These are phyloP conservation scores for Saiga tatarica DNA, from an alignment of 2,113 vertebrate genomes.

Conservation along the genomic window DNA sequence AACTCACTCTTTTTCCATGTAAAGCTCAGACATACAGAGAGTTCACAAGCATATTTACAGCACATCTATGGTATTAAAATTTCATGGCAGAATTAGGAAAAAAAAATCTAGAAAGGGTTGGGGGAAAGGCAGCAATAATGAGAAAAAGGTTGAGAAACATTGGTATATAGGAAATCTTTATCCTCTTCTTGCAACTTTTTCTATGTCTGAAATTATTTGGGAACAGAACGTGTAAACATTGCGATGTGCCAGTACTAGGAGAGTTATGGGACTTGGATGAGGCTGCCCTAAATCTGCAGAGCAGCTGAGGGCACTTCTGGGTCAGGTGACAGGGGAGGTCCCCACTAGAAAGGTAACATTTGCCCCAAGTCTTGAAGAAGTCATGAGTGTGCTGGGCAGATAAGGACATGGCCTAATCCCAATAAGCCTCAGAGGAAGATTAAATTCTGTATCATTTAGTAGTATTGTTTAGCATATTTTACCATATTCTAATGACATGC, in stretches of 20 bases:
- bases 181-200: background rate
- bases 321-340: background rate
- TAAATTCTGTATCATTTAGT: constrained; percentile 56
- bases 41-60: background rate
- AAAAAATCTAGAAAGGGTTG: background rate
- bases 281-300: background rate
- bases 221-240: background rate
- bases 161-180: background rate
- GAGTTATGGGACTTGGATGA: background rate
- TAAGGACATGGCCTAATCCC: constrained; percentile 56
- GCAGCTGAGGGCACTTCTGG: background rate
- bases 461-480: constrained; percentile 68
- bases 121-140: background rate
- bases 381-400: constrained; percentile 54
- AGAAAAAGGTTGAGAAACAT: background rate
- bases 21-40: background rate
- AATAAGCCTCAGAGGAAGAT: constrained; percentile 32
- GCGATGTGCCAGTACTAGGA: accelerated
- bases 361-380: constrained; percentile 14
- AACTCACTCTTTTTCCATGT: background rate
- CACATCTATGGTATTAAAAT: background rate
- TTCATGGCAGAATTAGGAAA: background rate
- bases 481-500: constrained; percentile 68
- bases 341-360: background rate
- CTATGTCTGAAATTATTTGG: background rate